Conservation (phyloP, 1,140 invertebrate genomes). For the Archivesica marissinica region DNA sequence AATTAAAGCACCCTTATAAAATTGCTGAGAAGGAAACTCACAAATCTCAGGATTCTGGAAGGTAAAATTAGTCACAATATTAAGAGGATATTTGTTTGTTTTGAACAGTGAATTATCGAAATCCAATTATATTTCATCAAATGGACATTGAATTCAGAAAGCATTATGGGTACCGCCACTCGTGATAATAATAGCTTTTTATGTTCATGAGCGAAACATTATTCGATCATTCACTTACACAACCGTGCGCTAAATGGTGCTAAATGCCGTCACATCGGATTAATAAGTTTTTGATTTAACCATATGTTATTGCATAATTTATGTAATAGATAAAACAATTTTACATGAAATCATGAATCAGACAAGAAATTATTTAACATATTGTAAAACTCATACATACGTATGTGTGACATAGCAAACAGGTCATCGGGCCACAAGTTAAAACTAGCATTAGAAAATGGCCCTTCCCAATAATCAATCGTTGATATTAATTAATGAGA, state of each 20-base stretch:
- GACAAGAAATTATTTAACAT: no score
- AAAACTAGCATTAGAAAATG: no score
- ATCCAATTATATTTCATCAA: background rate
- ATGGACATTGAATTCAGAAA: background rate
- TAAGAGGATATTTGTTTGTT: background rate
- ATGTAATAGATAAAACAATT: no score
- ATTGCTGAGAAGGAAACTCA: conserved; percentile 74
- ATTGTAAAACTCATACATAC: no score
- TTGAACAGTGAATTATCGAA: background rate
- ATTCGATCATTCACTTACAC: background rate
- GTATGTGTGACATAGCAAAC: no score
- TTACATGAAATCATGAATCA: no score
- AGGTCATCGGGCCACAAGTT: no score
- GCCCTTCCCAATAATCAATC: no score
- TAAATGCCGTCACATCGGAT: no score
- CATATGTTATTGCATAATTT: no score
- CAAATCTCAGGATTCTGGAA: conserved; percentile 75
- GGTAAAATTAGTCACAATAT: conserved; percentile 2
- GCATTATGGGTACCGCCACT: background rate
- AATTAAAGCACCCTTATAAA: conserved; percentile 71
- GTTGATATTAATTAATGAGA: no score
- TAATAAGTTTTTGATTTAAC: no score
- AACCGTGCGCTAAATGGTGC: background rate
- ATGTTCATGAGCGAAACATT: background rate
- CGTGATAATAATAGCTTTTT: background rate